Base-by-base conservation (phyloP, 2,113 vertebrate species). In the Takifugu bimaculatus region DNA sequence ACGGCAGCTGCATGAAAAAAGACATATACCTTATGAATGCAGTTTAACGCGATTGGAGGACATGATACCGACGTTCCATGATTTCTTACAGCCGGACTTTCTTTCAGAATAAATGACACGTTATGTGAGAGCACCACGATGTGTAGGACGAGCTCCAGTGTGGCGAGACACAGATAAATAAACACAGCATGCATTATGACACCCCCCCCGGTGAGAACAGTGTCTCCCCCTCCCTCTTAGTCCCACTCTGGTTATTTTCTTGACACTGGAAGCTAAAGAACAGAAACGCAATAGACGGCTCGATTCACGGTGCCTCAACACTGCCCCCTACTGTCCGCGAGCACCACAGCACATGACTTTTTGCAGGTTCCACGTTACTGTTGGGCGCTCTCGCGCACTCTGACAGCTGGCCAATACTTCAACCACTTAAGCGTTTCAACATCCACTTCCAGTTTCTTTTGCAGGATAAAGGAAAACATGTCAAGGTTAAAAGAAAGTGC, bases 161-260 rank as follows among this genome's bases (percentile, higher is more conserved):
- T 49, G 74, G 28, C 50, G 48, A 47, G 56, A 6, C 43, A 49
- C 11, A 54, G 48, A 59, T 25, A 76, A 66, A 83, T 60, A 78
- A 72, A 79, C 73, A 50, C 75, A 74, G 61, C 72, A 32, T 20
- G 29, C 13, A 54, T 80, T 76, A 73, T 62, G 57, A 77, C 72
- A 74, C 56, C 50, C 44, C 44, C 54, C 77, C 75, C 26, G 58
- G 50, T 62, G 71, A 70, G 73, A 65, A 54, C 2, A 65, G 32
- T 39, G 50, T 63, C 55, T 55, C 9, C 7, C 39, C 32, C 51
- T 1, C 51, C 9, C 42, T 14, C 35, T 4, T 15, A 45, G 44
- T 45, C 44, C 43, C 44, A 45, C 44, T 45, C 13, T 45, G 12
- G 2, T 45, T 45, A 14, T 50, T 26, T 50, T 25, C 15, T 20